These are phyloP conservation scores for Adela reaumurella DNA, from an alignment of 2,888 invertebrate genomes.

Conservation along the genomic window DNA sequence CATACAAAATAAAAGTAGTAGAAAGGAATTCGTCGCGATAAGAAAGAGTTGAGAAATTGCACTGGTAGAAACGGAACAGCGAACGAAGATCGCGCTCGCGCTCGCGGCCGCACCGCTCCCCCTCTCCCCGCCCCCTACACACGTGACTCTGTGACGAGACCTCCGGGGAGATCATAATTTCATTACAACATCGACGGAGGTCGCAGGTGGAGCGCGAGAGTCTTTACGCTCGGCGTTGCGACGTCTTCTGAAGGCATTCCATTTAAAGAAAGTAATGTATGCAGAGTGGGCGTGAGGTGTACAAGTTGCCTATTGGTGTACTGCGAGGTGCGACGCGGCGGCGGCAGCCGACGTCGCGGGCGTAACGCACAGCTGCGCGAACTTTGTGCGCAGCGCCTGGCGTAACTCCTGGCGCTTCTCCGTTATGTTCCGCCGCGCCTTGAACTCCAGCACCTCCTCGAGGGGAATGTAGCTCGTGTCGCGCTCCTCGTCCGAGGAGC, in stretches of 20 bases:
- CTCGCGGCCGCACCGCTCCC: no score
- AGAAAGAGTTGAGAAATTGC: no score
- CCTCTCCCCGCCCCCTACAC: no score
- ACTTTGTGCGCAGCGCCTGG: constrained; percentile 76
- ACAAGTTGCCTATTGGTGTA: neutral
- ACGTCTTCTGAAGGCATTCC: no score
- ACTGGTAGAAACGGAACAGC: no score
- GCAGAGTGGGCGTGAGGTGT: neutral
- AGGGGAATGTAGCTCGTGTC: constrained; percentile 80
- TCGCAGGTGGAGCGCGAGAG: no score
- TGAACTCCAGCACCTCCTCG: constrained; percentile 85
- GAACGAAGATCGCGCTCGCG: no score
- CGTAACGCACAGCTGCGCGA: constrained; percentile 71
- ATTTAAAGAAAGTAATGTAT: no score
- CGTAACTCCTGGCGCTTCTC: constrained; percentile 79
- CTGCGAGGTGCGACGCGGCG: neutral
- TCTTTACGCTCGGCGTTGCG: no score
- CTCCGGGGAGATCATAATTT: no score
- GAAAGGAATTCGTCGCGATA: neutral
- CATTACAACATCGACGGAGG: no score
- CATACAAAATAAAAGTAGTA: neutral
- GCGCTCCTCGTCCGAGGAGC: constrained; percentile 74
- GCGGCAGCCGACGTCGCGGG: constrained; percentile 23
- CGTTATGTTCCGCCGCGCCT: constrained; percentile 74
- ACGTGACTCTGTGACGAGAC: no score